Base-by-base conservation (phyloP, 1,140 invertebrate genomes). In the Musca vetustissima region DNA sequence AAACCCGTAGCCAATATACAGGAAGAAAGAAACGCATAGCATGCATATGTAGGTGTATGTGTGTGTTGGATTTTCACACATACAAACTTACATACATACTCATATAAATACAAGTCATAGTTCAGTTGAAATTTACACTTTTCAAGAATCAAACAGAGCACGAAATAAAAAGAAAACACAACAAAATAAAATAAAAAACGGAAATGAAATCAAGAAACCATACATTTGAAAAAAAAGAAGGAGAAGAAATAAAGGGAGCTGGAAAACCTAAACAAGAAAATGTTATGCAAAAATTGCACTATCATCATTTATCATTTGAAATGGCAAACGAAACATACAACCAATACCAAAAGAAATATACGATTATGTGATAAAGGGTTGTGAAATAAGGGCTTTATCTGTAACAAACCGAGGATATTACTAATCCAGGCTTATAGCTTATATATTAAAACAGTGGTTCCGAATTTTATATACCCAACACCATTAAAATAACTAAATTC, bases 301-400 rank as follows among this genome's bases (percentile, higher is more conserved):
- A 57, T 57, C 53, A 57, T 57, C 53, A 57, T 57, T 57, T 57
- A 57, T 57, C 53, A 57, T 57, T 57, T 24, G 53, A 28, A 57
- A 57, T 43, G 11, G 36, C 36, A 43, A 43, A 43, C 8, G 48
- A 25, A 13, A 66, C 48, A 19, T 52, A 19, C n/a, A n/a, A n/a
- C 32, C 17, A 17, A 36, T 19, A 36, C 8, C 15, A 32, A 22
- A 15, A 52, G 4, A 13, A 52, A 28, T 52, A 6, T 13, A 11
- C 17, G 14, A 66, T 43, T 43, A 43, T 7, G 36, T 43, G 36
- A 43, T 43, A 43, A 9, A 43, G 36, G 36, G 6, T 43, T 43
- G 1, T 13, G 11, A 13, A 43, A 43, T 43, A 43, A 13, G 36
- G 36, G 11, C 28, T n/a, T n/a, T n/a, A n/a, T n/a, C n/a, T n/a